Evolutionary conservation across 2,888 invertebrate genomes (phyloP), one percentile per base, ranked within the genome.

Genomic region (Sclerodermus sp.): DNA sequence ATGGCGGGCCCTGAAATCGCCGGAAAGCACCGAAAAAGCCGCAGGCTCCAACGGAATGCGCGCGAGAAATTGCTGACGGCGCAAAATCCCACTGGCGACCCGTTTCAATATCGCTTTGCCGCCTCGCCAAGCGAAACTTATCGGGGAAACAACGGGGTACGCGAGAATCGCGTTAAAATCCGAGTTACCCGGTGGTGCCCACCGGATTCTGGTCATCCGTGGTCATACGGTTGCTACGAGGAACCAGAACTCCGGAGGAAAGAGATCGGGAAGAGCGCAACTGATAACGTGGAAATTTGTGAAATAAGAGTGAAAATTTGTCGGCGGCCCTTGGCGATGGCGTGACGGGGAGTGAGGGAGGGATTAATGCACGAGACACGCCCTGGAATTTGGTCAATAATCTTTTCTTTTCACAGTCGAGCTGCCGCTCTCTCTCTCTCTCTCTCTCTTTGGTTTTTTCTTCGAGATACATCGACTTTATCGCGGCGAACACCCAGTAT

Each of bases 401-500:
- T 34, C 34, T 34, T 34, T 34, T 12, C 13, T 34, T 34, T 34
- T n/a, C n/a, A 15, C 14, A n/a, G n/a, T n/a, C n/a, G n/a, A n/a
- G n/a, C n/a, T n/a, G n/a, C n/a, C n/a, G n/a, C n/a, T n/a, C n/a
- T n/a, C n/a, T n/a, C n/a, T n/a, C 17, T 13, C 14, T 14, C 23
- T 41, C 18, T 32, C 41, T 31, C 29, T 41, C 42, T 42, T 42
- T 41, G 29, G 18, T 41, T 36, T 41, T 36, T 34, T 12, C 53
- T 53, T 49, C 50, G 59, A 59, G 58, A 66, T 68, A 60, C 58
- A 59, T 64, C 64, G 67, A 67, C 63, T 64, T 67, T 63, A 67
- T 68, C 63, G 61, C 66, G 57, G 50, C 60, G 64, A 64, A 72
- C 70, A 72, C 70, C 67, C 68, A 62, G 70, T 71, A 71, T 67